Conservation (phyloP, 2,797 vertebrate genomes). For the Anisognathus igniventris region DNA sequence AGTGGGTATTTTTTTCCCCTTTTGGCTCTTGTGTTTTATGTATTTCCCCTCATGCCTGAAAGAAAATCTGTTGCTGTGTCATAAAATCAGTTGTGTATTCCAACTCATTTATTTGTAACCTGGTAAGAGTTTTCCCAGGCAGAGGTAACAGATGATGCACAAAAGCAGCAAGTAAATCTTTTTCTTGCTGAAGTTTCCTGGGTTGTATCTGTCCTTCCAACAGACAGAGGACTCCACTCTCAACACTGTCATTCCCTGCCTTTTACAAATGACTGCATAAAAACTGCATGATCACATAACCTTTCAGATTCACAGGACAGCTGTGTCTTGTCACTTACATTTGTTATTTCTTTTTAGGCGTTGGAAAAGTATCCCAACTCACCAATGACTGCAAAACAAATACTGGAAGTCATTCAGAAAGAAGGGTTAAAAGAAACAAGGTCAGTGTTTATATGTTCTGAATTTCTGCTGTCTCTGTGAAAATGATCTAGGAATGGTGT, state of each 20-base stretch:
- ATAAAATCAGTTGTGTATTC: slow-evolving; percentile 5
- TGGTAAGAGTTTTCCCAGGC: slow-evolving; percentile 14
- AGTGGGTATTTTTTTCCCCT: not conserved
- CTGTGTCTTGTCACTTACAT: slow-evolving; percentile 30
- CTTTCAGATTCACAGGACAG: not conserved
- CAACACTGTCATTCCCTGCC: not conserved
- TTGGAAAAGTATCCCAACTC: slow-evolving; percentile 85
- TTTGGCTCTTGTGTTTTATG: not conserved
- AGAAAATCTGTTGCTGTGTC: not conserved
- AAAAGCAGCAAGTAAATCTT: slow-evolving; percentile 32
- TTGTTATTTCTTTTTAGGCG: slow-evolving; percentile 75
- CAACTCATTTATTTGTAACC: slow-evolving; percentile 9
- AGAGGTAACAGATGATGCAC: not conserved
- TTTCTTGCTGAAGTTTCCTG: slow-evolving; percentile 25
- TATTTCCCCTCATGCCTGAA: not conserved
- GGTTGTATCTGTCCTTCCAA: slow-evolving; percentile 18
- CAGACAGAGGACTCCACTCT: not conserved
- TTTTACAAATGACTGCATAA: slow-evolving; percentile 11
- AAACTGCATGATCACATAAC: slow-evolving; percentile 8
- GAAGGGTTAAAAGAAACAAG: slow-evolving; percentile 87
- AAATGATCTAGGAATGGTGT: not conserved
- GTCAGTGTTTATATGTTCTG: slow-evolving; percentile 68
- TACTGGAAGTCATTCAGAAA: slow-evolving; percentile 86
- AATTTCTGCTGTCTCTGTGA: not conserved
- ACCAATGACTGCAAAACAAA: slow-evolving; percentile 86